Conservation (phyloP, 1,140 invertebrate species). For the Drosophila nebulosa region DNA sequence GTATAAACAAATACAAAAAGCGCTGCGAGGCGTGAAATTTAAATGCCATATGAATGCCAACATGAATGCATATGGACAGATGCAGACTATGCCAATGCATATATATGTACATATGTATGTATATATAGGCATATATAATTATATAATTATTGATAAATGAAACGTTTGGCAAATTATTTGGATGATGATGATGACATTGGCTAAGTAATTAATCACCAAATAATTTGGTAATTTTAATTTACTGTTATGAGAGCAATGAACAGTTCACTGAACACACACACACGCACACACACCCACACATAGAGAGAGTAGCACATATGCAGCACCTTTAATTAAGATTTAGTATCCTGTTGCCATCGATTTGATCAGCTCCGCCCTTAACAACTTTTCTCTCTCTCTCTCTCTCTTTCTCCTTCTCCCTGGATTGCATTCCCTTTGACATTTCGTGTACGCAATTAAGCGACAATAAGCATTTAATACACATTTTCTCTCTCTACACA, state of each 20-base stretch:
- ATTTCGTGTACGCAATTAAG: slow-evolving; percentile 68
- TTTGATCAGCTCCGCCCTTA: slow-evolving; percentile 24
- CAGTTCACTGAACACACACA: slow-evolving; percentile 31
- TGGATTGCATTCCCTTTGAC: slow-evolving; percentile 30
- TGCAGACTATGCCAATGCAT: slow-evolving; percentile 2
- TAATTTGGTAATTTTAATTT: slow-evolving; percentile 76
- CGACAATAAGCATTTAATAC: slow-evolving; percentile 79
- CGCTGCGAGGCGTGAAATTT: slow-evolving; percentile 21
- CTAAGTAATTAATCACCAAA: slow-evolving; percentile 70
- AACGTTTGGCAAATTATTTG: slow-evolving; percentile 54
- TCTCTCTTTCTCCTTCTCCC: neutral
- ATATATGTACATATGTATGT: slow-evolving; percentile 15
- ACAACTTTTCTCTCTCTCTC: neutral
- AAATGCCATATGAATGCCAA: neutral
- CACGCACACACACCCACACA: slow-evolving; percentile 20
- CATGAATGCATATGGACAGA: neutral
- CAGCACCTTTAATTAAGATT: slow-evolving; percentile 73
- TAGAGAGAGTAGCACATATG: slow-evolving; percentile 26
- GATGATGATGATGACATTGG: slow-evolving; percentile 2
- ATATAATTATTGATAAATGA: slow-evolving; percentile 29
- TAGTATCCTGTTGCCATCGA: slow-evolving; percentile 47
- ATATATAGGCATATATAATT: slow-evolving; percentile 20
- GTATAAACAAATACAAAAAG: slow-evolving; percentile 26
- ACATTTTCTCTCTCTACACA: slow-evolving; percentile 47
- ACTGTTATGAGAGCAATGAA: slow-evolving; percentile 42